phyloP scores from a whole-genome alignment of 2,888 invertebrate genomes.

The Podotricha telesiphe region DNA sequence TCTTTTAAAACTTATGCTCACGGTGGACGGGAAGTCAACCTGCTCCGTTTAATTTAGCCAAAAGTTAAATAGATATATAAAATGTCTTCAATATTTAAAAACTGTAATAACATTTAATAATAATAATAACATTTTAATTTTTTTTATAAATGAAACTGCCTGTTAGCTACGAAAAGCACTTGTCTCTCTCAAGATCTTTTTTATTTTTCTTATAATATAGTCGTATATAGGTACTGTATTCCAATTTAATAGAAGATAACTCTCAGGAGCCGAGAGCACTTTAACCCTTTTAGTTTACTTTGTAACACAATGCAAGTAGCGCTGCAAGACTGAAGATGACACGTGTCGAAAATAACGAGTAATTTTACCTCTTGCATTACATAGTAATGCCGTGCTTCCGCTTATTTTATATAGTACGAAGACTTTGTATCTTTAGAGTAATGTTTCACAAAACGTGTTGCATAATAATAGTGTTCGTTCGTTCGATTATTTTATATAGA shows the following conservation, averaged over 20 bases:
- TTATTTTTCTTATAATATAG: background rate
- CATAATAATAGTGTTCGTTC: background rate
- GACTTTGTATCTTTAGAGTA: conserved; percentile 1
- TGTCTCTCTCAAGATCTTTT: background rate
- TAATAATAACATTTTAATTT: too few relatives aligned
- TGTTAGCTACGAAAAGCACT: too few relatives aligned
- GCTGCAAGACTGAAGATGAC: conserved; percentile 6
- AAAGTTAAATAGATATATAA: too few relatives aligned
- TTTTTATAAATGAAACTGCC: too few relatives aligned
- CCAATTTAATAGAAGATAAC: background rate
- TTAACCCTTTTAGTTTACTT: conserved; percentile 6
- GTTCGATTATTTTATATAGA: background rate
- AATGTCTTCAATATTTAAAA: too few relatives aligned
- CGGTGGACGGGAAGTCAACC: too few relatives aligned
- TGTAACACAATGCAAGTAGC: conserved; percentile 14
- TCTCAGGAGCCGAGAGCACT: background rate
- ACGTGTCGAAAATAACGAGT: conserved; percentile 21
- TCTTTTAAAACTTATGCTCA: background rate
- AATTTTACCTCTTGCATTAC: conserved; percentile 11
- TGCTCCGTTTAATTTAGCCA: too few relatives aligned
- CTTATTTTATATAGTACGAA: background rate
- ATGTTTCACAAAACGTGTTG: background rate
- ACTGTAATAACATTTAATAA: too few relatives aligned
- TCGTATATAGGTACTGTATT: too few relatives aligned
- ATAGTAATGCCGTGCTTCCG: background rate